Conservation (phyloP, 2,797 vertebrate genomes). For the Serranus cabrilla region DNA sequence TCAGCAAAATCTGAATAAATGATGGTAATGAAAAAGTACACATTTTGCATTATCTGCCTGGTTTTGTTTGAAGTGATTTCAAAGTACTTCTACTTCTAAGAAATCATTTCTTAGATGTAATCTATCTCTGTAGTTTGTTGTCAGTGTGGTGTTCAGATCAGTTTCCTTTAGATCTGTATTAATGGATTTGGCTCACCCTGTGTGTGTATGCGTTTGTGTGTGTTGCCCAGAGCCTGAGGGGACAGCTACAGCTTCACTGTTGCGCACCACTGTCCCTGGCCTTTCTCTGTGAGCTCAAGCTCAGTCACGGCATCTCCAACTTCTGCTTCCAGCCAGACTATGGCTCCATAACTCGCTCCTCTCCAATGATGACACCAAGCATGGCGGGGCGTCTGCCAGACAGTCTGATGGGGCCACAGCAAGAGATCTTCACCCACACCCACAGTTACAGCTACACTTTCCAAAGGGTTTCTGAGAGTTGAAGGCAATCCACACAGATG, state of each 20-base stretch:
- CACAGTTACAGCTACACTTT: not conserved
- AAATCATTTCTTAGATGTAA: not conserved
- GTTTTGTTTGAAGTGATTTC: not conserved
- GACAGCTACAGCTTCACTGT: conserved; percentile 69
- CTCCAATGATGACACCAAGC: conserved; percentile 44
- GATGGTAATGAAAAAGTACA: not conserved
- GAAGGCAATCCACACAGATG: not conserved
- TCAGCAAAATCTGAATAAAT: not conserved
- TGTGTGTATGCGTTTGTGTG: conserved; percentile 21
- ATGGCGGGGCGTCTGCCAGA: conserved; percentile 23
- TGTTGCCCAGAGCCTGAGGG: conserved; percentile 46
- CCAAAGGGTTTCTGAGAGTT: not conserved
- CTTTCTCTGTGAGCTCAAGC: conserved; percentile 51
- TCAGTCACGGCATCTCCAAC: conserved; percentile 59
- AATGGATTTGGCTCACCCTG: conserved; percentile 35
- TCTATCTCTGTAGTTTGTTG: conserved; percentile 8
- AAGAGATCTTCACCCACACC: conserved; percentile 12
- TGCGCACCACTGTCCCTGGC: conserved; percentile 73
- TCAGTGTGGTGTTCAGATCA: conserved; percentile 44
- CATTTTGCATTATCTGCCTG: not conserved
- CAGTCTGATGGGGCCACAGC: conserved; percentile 3
- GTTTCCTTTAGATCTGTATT: conserved; percentile 55
- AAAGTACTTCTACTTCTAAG: not conserved
- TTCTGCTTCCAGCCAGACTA: conserved; percentile 50
- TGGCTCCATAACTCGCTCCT: conserved; percentile 19